phyloP scores from a whole-genome alignment of 2,888 invertebrate species.

The Rhogogaster chlorosoma region DNA sequence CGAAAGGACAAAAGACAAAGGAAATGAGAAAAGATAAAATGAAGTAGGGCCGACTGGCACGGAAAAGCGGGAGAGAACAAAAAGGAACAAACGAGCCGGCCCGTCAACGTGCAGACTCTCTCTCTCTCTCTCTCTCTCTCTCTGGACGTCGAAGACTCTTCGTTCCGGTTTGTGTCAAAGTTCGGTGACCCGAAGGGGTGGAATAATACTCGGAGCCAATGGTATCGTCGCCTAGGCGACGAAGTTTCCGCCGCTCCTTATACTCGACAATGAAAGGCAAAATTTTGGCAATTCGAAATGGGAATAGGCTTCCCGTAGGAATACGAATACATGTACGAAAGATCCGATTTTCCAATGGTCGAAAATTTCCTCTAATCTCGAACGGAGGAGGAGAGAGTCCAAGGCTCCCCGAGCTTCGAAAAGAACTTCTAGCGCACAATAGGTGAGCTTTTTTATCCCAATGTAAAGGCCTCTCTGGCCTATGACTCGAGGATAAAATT shows the following conservation, averaged over 20 bases:
- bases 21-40: slow-evolving; percentile 47
- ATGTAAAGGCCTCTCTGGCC: not conserved
- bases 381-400: not conserved
- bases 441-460: not conserved
- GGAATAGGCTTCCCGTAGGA: not conserved
- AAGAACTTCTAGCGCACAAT: not conserved
- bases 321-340: not conserved
- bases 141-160: slow-evolving; percentile 42
- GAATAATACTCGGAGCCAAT: slow-evolving; percentile 1
- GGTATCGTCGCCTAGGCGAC: slow-evolving; percentile 34
- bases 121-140: not conserved
- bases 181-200: slow-evolving; percentile 43
- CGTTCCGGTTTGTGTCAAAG: slow-evolving; percentile 47
- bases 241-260: not conserved
- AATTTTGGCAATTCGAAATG: not conserved
- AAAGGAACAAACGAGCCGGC: slow-evolving; percentile 33
- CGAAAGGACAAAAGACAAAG: slow-evolving; percentile 44
- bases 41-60: not conserved
- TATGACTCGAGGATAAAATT: slow-evolving; percentile 31
- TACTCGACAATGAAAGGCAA: not conserved
- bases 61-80: not conserved
- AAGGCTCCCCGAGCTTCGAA: not conserved
- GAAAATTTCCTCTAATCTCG: not conserved
- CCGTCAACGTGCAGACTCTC: slow-evolving; percentile 22
- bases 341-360: not conserved